A percentile compares a stretch with the other conserved stretches of the same genome.
phyloP scores from a whole-genome alignment of 1,140 invertebrate genomes.

The Drosophila neocordata region DNA sequence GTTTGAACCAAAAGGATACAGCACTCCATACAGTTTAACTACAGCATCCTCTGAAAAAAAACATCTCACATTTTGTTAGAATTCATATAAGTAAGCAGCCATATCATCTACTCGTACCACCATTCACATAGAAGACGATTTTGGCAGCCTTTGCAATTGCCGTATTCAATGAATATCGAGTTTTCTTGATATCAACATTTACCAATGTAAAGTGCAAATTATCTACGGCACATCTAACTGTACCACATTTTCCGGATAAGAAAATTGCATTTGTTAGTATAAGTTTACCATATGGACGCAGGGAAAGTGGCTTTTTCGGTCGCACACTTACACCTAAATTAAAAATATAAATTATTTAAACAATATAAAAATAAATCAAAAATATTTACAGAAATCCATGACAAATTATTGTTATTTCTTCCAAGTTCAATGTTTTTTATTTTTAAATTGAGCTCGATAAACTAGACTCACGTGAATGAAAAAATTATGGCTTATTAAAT shows the following conservation, averaged over 20 bases:
- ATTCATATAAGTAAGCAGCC: not conserved
- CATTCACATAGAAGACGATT: not conserved
- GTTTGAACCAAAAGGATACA: not conserved
- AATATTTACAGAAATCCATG: slow-evolving; percentile 2
- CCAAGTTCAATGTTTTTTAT: not conserved
- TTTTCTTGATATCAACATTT: not conserved
- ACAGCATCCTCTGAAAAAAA: not conserved
- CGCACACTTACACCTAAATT: not conserved
- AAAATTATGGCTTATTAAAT: not conserved
- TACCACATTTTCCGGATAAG: not conserved
- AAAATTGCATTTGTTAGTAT: slow-evolving; percentile 4
- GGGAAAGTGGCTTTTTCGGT: no score
- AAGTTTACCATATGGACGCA: not conserved
- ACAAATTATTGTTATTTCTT: not conserved
- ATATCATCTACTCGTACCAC: not conserved
- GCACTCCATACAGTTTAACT: slow-evolving; percentile 1
- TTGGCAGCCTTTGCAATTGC: not conserved
- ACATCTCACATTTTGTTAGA: not conserved
- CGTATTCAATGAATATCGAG: not conserved
- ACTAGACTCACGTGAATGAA: slow-evolving; percentile 1
- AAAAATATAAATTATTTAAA: no score
- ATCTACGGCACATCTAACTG: not conserved
- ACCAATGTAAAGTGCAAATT: not conserved
- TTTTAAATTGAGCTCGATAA: slow-evolving; percentile 18
- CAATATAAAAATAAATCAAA: no score